Evolutionary conservation across 2,888 invertebrate species (phyloP), one percentile per base, ranked within the genome.

Genomic region (Rhamphomyia laevipes): DNA sequence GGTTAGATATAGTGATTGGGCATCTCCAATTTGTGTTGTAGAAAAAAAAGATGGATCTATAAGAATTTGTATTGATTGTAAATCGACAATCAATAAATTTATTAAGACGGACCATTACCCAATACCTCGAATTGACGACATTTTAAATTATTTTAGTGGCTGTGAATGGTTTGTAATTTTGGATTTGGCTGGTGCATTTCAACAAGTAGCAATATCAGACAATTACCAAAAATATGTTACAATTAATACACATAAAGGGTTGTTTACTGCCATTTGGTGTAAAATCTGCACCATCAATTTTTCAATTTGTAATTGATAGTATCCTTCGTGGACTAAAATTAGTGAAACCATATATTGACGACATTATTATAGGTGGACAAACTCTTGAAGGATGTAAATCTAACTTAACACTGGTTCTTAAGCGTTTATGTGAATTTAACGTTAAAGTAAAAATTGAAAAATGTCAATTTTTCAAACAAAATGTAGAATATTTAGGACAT

Each of bases 1-100:
- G 30, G 51, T 60, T 11, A 52, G 48, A 23, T 44, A 51, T 51
- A 57, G 56, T 40, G 53, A 58, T 31, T 62, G 57, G 60, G 61
- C 59, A 17, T 57, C 56, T 45, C 62, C 63, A 4, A 55, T 64
- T 7, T 60, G 63, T 1, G 51, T 61, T 40, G 61, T 63, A 2
- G 58, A 57, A 18, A 63, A 64, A 50, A 49, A 46, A 11, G 46
- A 51, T 38, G 48, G 49, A 7, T 48, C 51, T 18, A 50, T 53
- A n/a, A 21, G 64, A 45, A 54, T 65, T n/a, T 63, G 62, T 52
- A 57, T 61, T 4, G 61, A 67, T 57, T 62, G 58, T 41, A 62
- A 62, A 49, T 53, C 52, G 43, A 60, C 63, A 1, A 47, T 54
- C 4, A 55, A 55, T 46, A 52, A 48, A 13, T 46, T 52, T 47